Conservation (phyloP, 2,113 vertebrate genomes). For the Micromys minutus region DNA sequence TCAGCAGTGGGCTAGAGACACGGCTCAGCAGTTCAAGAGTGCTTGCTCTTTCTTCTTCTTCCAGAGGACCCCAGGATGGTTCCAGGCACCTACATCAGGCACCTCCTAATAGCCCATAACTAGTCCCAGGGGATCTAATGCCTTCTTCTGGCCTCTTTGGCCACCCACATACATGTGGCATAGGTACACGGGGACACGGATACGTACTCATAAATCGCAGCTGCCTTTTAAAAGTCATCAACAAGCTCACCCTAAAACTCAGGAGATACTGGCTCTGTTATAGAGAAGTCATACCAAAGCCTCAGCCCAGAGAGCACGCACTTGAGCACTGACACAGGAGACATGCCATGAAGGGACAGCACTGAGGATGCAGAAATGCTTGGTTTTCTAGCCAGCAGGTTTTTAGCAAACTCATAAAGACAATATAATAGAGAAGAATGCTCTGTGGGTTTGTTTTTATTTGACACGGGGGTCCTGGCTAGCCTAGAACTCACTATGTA, state of each 20-base stretch:
- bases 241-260: slow-evolving; percentile 46
- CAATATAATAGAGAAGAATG: neutral
- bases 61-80: neutral
- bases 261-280: no score
- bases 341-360: neutral
- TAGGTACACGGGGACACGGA: neutral
- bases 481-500: neutral
- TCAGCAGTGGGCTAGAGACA: neutral
- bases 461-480: neutral
- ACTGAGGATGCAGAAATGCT: neutral
- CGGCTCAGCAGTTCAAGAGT: neutral
- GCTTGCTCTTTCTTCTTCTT: neutral
- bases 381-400: neutral
- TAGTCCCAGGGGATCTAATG: neutral
- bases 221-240: neutral
- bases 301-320: neutral
- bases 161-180: neutral
- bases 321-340: neutral
- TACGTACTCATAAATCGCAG: neutral
- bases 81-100: neutral
- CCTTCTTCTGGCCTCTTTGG: neutral
- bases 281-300: neutral
- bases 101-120: neutral
- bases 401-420: slow-evolving; percentile 7
- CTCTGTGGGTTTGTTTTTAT: neutral